Evolutionary conservation across 2,888 invertebrate genomes (phyloP), one percentile per base, ranked within the genome.

Genomic region (Clitarchus hookeri): DNA sequence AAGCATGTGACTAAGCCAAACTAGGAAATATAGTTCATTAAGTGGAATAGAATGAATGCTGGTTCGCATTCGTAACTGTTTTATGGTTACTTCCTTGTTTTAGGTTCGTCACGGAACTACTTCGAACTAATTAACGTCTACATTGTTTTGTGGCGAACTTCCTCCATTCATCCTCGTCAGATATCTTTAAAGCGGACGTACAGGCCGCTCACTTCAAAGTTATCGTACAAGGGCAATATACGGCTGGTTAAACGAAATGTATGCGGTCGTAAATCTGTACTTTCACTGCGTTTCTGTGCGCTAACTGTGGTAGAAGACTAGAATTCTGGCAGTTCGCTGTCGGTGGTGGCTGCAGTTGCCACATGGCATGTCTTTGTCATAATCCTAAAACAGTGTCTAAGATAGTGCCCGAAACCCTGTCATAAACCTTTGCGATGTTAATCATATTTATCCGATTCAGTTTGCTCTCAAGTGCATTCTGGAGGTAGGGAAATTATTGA

Each of bases 121-220:
- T 8, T n/a, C 16, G 19, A 65, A 65, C 65, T 65, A 65, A 65
- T 65, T 65, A 65, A 65, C 65, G 65, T 65, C 65, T 65, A 65
- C 65, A 65, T 65, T 65, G 65, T 65, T n/a, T 65, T 65, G 65
- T 65, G n/a, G 65, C 65, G 65, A 65, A 65, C 65, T 65, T 65
- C 65, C 65, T 65, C 65, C 19, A 65, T 65, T 65, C 65, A n/a
- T 23, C 65, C 65, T n/a, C 19, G 65, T 23, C 19, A 65, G 65
- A 65, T 65, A n/a, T 65, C 19, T 65, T 65, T 65, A 65, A 65
- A 65, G 65, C 65, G 19, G 65, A 65, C 19, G 65, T 23, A 65
- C 65, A 65, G 65, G 11, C 11, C 16, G 11, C 16, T n/a, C 23
- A 65, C 11, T 65, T 65, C 65, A 19, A 65, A 65, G n/a, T 65